Conservation (phyloP, 2,797 vertebrate genomes). For the Sphaeramia orbicularis region DNA sequence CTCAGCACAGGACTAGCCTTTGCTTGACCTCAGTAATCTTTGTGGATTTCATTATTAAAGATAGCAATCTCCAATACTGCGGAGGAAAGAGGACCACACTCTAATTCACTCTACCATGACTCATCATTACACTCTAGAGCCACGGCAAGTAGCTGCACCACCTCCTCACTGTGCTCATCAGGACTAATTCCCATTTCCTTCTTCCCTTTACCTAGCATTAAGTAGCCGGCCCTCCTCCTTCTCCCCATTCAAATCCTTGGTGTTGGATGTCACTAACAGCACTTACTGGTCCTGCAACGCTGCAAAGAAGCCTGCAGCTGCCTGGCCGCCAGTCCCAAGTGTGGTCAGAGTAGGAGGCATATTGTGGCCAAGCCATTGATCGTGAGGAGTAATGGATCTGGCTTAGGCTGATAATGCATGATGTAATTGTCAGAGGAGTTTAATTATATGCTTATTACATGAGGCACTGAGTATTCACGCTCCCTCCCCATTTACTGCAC, state of each 20-base stretch:
- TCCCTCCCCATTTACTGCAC: constrained; percentile 73
- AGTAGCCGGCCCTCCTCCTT: constrained; percentile 65
- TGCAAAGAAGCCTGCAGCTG: constrained; percentile 68
- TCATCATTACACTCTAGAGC: constrained; percentile 77
- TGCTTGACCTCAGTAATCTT: constrained; percentile 71
- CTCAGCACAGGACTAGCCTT: constrained; percentile 62
- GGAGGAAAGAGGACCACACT: constrained; percentile 55
- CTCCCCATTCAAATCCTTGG: constrained; percentile 55
- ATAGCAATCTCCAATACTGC: constrained; percentile 68
- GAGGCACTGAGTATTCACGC: constrained; percentile 80
- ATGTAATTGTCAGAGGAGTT: constrained; percentile 94
- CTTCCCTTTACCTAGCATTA: constrained; percentile 76
- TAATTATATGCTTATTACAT: constrained; percentile 89
- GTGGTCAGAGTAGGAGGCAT: constrained; percentile 81
- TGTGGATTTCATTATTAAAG: constrained; percentile 76
- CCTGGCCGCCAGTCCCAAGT: constrained; percentile 72
- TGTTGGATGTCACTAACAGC: constrained; percentile 87
- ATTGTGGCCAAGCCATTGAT: constrained; percentile 83
- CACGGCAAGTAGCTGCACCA: constrained; percentile 70
- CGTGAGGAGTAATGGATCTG: constrained; percentile 90
- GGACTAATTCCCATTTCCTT: constrained; percentile 80
- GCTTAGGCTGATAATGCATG: constrained; percentile 90
- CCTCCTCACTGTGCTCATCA: constrained; percentile 71
- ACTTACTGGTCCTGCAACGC: constrained; percentile 80
- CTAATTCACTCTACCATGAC: constrained; percentile 80